Conservation (phyloP, 2,113 vertebrate species). For the Neotragus pygmaeus region DNA sequence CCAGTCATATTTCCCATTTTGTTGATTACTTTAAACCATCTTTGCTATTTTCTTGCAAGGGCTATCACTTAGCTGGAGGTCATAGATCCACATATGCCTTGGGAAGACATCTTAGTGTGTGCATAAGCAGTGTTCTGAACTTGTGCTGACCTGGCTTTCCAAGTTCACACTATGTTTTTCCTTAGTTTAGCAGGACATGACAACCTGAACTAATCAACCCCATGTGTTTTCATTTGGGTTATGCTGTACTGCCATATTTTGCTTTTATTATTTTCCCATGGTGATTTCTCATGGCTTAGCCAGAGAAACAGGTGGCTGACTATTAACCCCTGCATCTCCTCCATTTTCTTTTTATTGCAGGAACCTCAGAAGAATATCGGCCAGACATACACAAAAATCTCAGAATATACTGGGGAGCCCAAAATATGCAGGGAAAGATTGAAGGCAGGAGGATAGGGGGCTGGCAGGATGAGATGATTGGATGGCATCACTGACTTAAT, state of each 20-base stretch:
- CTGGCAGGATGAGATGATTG: not conserved
- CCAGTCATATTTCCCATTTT: not conserved
- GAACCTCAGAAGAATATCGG: not conserved
- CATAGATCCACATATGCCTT: not conserved
- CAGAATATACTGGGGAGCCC: not conserved
- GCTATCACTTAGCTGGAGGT: not conserved
- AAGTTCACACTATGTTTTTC: not conserved
- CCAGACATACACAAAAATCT: not conserved
- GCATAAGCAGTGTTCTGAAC: not conserved
- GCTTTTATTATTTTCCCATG: not conserved
- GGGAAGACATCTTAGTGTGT: not conserved
- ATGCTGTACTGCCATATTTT: not conserved
- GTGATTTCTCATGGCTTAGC: not conserved
- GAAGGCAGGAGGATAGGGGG: not conserved
- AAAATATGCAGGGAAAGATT: not conserved
- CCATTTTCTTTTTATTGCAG: not conserved
- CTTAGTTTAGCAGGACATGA: not conserved
- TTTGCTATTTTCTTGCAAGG: not conserved
- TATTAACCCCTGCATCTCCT: not conserved
- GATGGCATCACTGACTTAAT: not conserved
- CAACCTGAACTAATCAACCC: not conserved
- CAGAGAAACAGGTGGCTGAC: not conserved
- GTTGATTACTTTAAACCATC: not conserved
- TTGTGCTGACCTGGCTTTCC: fast-evolving
- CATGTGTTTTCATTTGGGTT: not conserved